Percentiles rank a stretch among this genome's conserved stretches.
phyloP scores from a whole-genome alignment of 2,797 vertebrate species.

The Acanthurus leucopareius region DNA sequence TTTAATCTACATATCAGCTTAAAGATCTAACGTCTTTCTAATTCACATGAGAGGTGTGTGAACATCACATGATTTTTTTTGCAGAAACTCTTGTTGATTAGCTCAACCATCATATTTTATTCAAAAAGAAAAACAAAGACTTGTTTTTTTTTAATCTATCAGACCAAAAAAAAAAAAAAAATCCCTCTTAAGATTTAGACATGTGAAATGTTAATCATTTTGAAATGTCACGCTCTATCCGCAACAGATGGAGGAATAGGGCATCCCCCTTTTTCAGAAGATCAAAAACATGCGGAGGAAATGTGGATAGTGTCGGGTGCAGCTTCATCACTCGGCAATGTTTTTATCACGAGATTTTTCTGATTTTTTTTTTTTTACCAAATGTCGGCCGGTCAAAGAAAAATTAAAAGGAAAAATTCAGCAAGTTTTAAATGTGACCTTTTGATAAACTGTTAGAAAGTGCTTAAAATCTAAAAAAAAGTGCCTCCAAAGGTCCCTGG shows the following conservation, averaged over 20 bases:
- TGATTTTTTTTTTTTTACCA: not conserved
- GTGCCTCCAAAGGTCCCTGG: not conserved
- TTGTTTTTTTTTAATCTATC: constrained; percentile 31
- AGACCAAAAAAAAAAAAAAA: constrained; percentile 47
- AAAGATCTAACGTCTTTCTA: constrained; percentile 51
- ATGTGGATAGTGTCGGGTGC: constrained; percentile 59
- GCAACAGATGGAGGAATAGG: constrained; percentile 77
- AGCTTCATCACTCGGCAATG: constrained; percentile 20
- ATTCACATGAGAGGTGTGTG: constrained; percentile 24
- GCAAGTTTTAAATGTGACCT: not conserved
- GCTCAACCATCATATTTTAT: not conserved
- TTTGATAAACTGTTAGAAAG: not conserved
- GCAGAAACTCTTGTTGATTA: not conserved
- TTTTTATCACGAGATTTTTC: constrained; percentile 34
- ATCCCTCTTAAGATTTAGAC: constrained; percentile 66
- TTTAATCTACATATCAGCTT: constrained; percentile 21
- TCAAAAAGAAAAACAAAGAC: constrained; percentile 32
- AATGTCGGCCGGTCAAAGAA: constrained; percentile 13
- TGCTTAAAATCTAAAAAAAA: not conserved
- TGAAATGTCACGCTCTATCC: constrained; percentile 85
- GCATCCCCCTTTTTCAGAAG: constrained; percentile 79
- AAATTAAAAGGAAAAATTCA: constrained; percentile 24
- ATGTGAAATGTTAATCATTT: constrained; percentile 80
- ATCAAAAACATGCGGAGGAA: constrained; percentile 79
- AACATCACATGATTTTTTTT: constrained; percentile 12